Conservation (phyloP, 2,113 vertebrate species). For the Callithrix jacchus region DNA sequence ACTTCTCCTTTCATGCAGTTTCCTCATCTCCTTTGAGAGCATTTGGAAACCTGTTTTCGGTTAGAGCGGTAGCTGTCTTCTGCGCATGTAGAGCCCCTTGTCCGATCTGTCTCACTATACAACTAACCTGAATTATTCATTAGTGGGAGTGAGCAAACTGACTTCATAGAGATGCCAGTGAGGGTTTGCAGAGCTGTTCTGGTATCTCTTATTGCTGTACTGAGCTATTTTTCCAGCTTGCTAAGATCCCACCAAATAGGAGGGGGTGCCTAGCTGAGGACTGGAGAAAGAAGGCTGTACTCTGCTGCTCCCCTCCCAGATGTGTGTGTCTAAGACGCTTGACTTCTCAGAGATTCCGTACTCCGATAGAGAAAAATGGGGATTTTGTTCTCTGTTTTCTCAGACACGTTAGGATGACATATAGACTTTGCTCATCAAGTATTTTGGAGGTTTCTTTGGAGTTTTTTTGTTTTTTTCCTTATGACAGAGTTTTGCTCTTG, state of each 20-base stretch:
- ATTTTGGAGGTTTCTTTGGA: not conserved
- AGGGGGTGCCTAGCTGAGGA: not conserved
- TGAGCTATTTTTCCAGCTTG: constrained; percentile 12
- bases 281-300: not conserved
- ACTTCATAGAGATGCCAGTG: not conserved
- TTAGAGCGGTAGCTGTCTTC: not conserved
- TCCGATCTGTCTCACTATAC: not conserved
- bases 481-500: no score
- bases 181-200: not conserved
- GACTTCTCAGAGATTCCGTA: not conserved
- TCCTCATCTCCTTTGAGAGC: not conserved
- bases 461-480: not conserved
- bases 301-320: not conserved
- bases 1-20: not conserved
- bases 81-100: not conserved
- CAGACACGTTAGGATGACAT: not conserved
- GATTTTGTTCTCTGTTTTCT: not conserved
- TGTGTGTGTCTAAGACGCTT: not conserved
- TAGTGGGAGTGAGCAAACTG: not conserved
- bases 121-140: constrained; percentile 53
- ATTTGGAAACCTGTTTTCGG: not conserved
- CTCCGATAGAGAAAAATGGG: not conserved
- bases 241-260: not conserved
- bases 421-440: not conserved
- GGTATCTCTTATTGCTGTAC: not conserved